Evolutionary conservation across 1,140 invertebrate genomes (phyloP), one percentile per base, ranked within the genome.

Genomic region (Magallana angulata): DNA sequence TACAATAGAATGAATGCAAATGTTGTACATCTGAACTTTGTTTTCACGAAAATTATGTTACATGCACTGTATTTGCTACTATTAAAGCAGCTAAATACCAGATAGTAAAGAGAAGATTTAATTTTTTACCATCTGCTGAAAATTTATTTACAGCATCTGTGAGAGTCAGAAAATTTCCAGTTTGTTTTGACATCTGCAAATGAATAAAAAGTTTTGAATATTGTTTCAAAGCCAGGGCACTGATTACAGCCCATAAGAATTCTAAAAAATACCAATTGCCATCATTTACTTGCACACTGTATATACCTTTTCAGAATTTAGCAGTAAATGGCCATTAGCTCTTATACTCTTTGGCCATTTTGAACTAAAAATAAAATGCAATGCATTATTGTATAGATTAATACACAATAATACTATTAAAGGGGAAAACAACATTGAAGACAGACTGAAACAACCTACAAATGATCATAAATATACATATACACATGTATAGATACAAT

Each of bases 121-220:
- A 48, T 48, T 48, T 48, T 92, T 90, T 91, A 95, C 98, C 99
- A 96, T 99, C 99, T 3, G 99, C 99, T 62, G 98, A 99, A 95
- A 98, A 99, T 93, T 98, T 98, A 57, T 97, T 95, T 36, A 99
- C 96, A 81, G 98, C 98, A 91, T 99, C 98, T 48, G 95, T 94
- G 0, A 99, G 95, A 0, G 98, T 99, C 81, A 99, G 95, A 94
- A 99, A 99, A 94, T 99, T 99, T 18, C 99, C 99, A 86, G 99
- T 99, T 0, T 98, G 99, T 94, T 99, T 99, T 0, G 99, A 99
- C 99, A 99, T 99, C 96, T 97, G 90, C 64, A 93, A 91, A 62
- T 56, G 83, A 14, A 18, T 30, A 56, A 16, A 4, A 56, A 12
- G 24, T 24, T 18, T 18, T 48, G 8, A n/a, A 64, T 16, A n/a